phyloP scores from a whole-genome alignment of 92 coral and sea anemone species.

The Zoanthus sociatus region DNA sequence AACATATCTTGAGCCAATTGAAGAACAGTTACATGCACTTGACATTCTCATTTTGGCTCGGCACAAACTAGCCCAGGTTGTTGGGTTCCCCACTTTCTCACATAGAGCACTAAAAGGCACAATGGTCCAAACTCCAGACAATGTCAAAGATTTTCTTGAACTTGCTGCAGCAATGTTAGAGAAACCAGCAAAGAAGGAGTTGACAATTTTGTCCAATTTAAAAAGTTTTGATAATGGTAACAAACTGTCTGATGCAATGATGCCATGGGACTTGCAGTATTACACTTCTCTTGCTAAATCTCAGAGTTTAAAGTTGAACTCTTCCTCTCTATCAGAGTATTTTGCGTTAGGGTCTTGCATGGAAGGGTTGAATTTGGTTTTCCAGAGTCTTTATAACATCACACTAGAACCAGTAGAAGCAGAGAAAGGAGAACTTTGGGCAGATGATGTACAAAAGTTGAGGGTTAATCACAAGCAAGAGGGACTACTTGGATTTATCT shows the following conservation, averaged over 20 bases:
- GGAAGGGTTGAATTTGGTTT: constrained; percentile 88
- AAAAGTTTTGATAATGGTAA: constrained; percentile 55
- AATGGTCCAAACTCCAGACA: constrained; percentile 91
- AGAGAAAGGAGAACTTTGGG: constrained; percentile 91
- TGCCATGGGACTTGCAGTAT: constrained; percentile 98
- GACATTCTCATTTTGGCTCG: constrained; percentile 79
- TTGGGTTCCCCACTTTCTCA: constrained; percentile 82
- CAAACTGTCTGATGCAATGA: constrained; percentile 44
- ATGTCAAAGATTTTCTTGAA: constrained; percentile 80
- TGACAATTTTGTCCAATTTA: constrained; percentile 69
- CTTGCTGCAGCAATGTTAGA: constrained; percentile 79
- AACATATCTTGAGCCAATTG: constrained; percentile 79
- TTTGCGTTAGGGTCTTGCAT: constrained; percentile 97
- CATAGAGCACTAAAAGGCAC: constrained; percentile 91
- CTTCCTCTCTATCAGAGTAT: constrained; percentile 77
- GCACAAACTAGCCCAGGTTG: constrained; percentile 84
- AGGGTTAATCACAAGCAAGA: constrained; percentile 91
- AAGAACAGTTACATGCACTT: constrained; percentile 73
- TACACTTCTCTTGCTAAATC: constrained; percentile 86
- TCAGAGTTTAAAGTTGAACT: constrained; percentile 69
- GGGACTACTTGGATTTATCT: constrained; percentile 90
- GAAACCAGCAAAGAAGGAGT: constrained; percentile 79
- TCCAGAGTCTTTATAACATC: constrained; percentile 84
- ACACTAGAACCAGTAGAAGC: constrained; percentile 77
- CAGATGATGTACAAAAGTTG: constrained; percentile 89